Evolutionary conservation across 2,113 vertebrate genomes (phyloP), one percentile per base, ranked within the genome.

Genomic region (Nicator chloris): DNA sequence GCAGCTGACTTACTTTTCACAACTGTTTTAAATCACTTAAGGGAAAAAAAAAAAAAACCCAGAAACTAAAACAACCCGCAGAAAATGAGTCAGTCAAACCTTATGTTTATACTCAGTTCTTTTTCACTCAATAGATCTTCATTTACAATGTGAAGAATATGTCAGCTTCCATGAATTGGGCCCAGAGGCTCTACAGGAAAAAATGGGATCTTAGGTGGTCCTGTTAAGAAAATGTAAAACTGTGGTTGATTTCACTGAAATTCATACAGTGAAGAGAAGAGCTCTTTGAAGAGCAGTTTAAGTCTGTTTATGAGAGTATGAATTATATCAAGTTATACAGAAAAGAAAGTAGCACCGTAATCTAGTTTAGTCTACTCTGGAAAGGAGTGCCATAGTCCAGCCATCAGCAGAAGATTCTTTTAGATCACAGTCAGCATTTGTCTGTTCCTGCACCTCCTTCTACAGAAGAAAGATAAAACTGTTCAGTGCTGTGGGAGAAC

Each of bases 1-100:
- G 90, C 92, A 88, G 57, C 51, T 85, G 92, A 84, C 60, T 92
- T 94, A 40, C 31, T 95, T 85, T 79, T 77, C 30, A 23, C 37
- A 87, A 53, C 68, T 93, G 77, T 77, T 91, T 66, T 82, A 66
- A 86, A 42, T 60, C 37, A 85, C 50, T 93, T 94, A 59, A 59
- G 35, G 33, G 9, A 3, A 12, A 21, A 44, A 72, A 39, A 31
- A 51, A 60, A 45, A 60, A 21, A 89, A 31, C 24, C 21, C 83
- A 53, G 35, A n/a, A n/a, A n/a, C n/a, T n/a, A n/a, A n/a, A 44
- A 40, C 40, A 40, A 40, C 40, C 40, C 13, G 10, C 40, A 92
- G 39, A 30, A 90, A 88, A 16, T 54, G 2, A 78, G 23, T 60
- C 9, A 11, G 21, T 65, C 45, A 40, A 73, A 80, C 23, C 15